Conservation (phyloP, 2,113 vertebrate genomes). For the Eulemur macaco region DNA sequence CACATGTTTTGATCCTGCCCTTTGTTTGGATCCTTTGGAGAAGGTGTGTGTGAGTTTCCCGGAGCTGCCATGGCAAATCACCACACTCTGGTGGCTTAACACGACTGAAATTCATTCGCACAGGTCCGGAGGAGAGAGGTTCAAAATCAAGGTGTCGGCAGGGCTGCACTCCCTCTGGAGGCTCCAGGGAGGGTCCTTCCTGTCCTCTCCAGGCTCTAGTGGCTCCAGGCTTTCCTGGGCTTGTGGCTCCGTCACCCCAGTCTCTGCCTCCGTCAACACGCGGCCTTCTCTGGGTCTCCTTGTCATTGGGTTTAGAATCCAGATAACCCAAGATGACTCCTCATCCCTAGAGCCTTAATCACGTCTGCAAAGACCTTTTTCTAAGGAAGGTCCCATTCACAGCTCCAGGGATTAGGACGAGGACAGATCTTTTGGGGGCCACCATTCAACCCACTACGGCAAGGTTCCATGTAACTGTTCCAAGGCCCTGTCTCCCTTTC, state of each 20-base stretch:
- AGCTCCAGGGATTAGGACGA: neutral
- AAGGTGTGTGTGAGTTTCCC: rapidly evolving
- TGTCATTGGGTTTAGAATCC: neutral
- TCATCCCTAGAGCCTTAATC: neutral
- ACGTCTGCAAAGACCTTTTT: neutral
- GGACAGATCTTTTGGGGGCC: no score
- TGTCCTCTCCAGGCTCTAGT: rapidly evolving
- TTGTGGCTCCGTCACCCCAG: neutral
- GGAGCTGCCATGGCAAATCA: neutral
- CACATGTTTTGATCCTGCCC: neutral
- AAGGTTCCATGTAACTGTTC: no score
- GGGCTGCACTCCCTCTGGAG: neutral
- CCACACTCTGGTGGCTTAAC: neutral
- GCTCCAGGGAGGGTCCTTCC: rapidly evolving
- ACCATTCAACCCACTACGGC: neutral
- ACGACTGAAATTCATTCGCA: no score
- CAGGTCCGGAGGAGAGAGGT: neutral
- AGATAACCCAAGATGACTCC: neutral
- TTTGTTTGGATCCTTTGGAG: neutral
- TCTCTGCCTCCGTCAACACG: no score
- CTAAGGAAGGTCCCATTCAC: neutral
- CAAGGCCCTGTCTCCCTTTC: neutral
- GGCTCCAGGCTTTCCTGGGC: neutral
- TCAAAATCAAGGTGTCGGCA: rapidly evolving
- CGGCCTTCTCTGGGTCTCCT: neutral